These are phyloP conservation scores for Manacus vitellinus DNA, from an alignment of 2,113 vertebrate species.

Conservation along the genomic window DNA sequence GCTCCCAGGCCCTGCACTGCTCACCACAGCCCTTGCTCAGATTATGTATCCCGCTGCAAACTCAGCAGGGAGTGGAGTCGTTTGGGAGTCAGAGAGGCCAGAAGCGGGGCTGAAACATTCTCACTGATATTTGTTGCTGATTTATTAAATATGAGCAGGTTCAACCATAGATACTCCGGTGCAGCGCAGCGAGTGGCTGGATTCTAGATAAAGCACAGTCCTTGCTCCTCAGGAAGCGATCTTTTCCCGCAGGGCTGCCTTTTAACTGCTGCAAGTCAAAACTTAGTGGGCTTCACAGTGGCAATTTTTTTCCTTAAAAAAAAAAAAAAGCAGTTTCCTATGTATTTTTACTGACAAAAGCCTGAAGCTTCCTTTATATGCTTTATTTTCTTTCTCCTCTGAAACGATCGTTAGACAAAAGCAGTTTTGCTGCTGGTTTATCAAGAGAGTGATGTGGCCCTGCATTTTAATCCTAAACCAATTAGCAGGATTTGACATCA, in stretches of 20 bases:
- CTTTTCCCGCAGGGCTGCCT: neutral
- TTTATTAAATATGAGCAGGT: neutral
- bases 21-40: neutral
- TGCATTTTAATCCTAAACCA: constrained; percentile 75
- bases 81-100: neutral
- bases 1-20: neutral
- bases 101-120: neutral
- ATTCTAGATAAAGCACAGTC: neutral
- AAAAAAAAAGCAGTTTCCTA: constrained; percentile 10
- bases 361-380: constrained; percentile 47
- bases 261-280: constrained; percentile 56
- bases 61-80: rapidly evolving
- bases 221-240: neutral
- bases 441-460: constrained; percentile 70
- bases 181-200: rapidly evolving
- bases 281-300: constrained; percentile 1
- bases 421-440: constrained; percentile 69
- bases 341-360: constrained; percentile 55
- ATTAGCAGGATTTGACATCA: constrained; percentile 71
- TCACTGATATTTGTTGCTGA: neutral
- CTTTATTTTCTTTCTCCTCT: constrained; percentile 62
- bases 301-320: neutral
- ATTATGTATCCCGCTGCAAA: neutral
- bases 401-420: constrained; percentile 64
- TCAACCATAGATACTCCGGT: neutral